These are phyloP conservation scores for Diachasma alloeum DNA, from an alignment of 1,140 invertebrate genomes.

Conservation along the genomic window DNA sequence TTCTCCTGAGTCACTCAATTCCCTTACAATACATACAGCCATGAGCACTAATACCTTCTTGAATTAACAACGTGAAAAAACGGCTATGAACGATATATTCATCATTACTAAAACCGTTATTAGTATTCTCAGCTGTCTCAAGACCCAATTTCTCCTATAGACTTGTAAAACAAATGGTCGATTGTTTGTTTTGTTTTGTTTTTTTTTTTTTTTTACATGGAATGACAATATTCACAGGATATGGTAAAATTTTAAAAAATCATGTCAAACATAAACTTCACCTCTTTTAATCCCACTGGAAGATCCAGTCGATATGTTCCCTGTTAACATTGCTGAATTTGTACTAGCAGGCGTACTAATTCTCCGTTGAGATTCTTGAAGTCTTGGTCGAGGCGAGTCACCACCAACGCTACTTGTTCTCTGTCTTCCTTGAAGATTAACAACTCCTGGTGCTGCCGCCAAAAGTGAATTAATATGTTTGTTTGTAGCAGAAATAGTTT, in stretches of 20 bases:
- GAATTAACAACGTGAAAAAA: too few relatives aligned
- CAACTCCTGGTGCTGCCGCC: slow-evolving; percentile 36
- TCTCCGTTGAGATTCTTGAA: slow-evolving; percentile 45
- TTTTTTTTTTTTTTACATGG: too few relatives aligned
- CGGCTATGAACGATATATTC: too few relatives aligned
- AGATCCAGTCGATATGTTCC: neutral
- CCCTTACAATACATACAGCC: neutral
- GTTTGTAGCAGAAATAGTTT: slow-evolving; percentile 37
- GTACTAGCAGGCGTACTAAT: slow-evolving; percentile 47
- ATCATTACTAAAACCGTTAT: too few relatives aligned
- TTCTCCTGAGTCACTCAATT: neutral
- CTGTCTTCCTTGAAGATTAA: slow-evolving; percentile 26
- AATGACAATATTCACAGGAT: neutral
- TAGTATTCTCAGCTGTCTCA: too few relatives aligned
- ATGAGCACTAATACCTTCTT: too few relatives aligned
- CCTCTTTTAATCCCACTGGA: slow-evolving; percentile 53
- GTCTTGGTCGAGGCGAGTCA: slow-evolving; percentile 23
- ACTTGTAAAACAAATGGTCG: too few relatives aligned
- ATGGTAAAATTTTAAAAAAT: neutral
- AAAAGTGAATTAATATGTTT: slow-evolving; percentile 37
- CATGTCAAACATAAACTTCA: slow-evolving; percentile 64
- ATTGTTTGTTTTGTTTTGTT: too few relatives aligned
- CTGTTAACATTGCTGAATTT: slow-evolving; percentile 32
- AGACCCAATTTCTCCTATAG: too few relatives aligned
- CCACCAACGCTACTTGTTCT: slow-evolving; percentile 40